A percentile compares a stretch with the other conserved stretches of the same genome.
Conservation (phyloP, 2,888 invertebrate genomes). For the Sphinx pinastri region DNA sequence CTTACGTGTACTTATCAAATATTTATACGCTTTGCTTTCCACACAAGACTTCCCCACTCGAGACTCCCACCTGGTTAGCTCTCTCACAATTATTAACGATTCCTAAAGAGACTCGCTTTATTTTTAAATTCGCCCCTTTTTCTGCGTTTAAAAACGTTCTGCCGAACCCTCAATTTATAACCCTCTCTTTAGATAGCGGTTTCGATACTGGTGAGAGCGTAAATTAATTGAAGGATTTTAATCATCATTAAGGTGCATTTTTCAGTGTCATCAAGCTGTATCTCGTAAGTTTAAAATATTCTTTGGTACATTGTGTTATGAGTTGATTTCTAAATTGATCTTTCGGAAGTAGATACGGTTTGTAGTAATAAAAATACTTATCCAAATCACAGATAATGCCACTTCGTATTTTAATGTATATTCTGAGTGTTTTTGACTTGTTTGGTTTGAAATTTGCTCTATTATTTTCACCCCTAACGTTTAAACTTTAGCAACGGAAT, state of each 20-base stretch:
- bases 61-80: slow-evolving; percentile 30
- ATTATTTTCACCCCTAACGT: too few species aligned
- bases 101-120: slow-evolving; percentile 46
- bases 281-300: too few species aligned
- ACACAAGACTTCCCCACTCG: not conserved
- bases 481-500: too few species aligned
- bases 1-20: not conserved
- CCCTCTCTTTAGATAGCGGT: slow-evolving; percentile 47
- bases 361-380: too few species aligned
- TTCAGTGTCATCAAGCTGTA: too few species aligned
- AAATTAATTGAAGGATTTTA: slow-evolving; percentile 10
- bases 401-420: too few species aligned
- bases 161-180: slow-evolving; percentile 59
- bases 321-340: too few species aligned
- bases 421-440: too few species aligned
- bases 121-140: slow-evolving; percentile 51
- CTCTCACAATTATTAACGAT: slow-evolving; percentile 41
- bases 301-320: too few species aligned
- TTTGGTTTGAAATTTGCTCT: too few species aligned
- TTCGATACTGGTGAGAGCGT: slow-evolving; percentile 43
- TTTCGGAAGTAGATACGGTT: too few species aligned
- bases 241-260: not conserved
- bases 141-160: slow-evolving; percentile 52
- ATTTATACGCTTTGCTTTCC: not conserved
- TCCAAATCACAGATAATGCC: too few species aligned